phyloP scores from a whole-genome alignment of 2,888 invertebrate genomes.

The Diploptera punctata region DNA sequence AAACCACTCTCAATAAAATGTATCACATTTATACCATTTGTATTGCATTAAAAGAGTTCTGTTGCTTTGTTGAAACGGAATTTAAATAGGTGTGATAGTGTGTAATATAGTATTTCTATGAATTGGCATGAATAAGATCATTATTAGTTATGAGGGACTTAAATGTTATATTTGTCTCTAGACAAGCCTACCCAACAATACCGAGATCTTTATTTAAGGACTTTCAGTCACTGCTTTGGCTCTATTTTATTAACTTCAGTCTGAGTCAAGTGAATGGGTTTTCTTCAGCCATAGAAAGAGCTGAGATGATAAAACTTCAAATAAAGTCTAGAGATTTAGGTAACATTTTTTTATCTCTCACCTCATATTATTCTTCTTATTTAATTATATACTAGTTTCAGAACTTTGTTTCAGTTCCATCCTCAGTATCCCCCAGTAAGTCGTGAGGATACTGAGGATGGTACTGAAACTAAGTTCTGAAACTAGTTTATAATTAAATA shows the following conservation, averaged over 20 bases:
- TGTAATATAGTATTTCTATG: not conserved
- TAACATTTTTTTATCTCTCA: too few relatives aligned
- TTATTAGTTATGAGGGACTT: not conserved
- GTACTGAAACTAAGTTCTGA: too few relatives aligned
- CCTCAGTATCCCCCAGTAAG: too few relatives aligned
- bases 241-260: too few relatives aligned
- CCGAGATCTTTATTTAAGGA: not conserved
- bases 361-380: too few relatives aligned
- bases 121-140: not conserved
- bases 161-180: not conserved
- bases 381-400: too few relatives aligned
- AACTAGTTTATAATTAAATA: too few relatives aligned
- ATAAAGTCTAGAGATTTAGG: too few relatives aligned
- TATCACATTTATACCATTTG: constrained; percentile 3
- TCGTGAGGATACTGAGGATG: too few relatives aligned
- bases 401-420: too few relatives aligned
- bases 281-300: not conserved
- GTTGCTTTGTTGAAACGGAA: not conserved
- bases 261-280: not conserved
- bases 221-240: not conserved
- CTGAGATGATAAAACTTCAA: not conserved
- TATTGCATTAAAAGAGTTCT: not conserved
- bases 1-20: constrained; percentile 50
- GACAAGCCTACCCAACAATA: not conserved
- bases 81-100: not conserved